Percentiles rank a stretch among this genome's conserved stretches.
Evolutionary conservation across 2,113 vertebrate species (phyloP).

Genomic region (Crotalus horridus): DNA sequence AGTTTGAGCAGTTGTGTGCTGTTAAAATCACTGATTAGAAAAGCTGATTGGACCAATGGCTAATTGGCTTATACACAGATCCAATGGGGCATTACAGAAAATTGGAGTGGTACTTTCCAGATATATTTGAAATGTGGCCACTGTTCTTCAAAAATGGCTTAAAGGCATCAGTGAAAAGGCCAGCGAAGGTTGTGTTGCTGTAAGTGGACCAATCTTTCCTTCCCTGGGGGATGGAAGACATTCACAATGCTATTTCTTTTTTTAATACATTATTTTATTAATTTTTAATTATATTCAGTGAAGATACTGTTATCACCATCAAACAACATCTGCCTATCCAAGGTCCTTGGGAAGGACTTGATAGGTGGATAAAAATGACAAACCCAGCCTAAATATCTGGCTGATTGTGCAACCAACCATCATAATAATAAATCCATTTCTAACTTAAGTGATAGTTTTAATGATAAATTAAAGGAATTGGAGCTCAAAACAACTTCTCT

Average conservation of each 20-base stretch:
- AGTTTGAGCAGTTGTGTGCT: not conserved
- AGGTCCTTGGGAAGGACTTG: not conserved
- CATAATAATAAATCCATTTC: not conserved
- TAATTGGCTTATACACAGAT: not conserved
- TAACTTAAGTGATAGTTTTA: not conserved
- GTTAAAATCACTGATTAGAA: too few species aligned
- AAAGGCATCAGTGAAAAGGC: not conserved
- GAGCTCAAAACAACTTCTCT: not conserved
- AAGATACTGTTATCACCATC: not conserved
- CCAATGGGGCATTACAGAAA: not conserved
- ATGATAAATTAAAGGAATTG: not conserved
- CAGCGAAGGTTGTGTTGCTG: not conserved
- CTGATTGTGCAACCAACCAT: not conserved
- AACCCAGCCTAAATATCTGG: not conserved
- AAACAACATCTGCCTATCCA: not conserved
- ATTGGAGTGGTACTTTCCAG: not conserved
- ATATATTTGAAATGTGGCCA: not conserved
- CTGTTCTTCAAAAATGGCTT: not conserved
- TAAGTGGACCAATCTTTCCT: not conserved
- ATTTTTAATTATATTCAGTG: not conserved
- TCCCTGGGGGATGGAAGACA: not conserved
- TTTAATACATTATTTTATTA: too few species aligned
- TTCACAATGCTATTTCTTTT: not conserved
- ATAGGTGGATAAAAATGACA: not conserved
- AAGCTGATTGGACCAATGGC: too few species aligned